Conservation (phyloP, 1,140 invertebrate species). For the Araneus ventricosus region DNA sequence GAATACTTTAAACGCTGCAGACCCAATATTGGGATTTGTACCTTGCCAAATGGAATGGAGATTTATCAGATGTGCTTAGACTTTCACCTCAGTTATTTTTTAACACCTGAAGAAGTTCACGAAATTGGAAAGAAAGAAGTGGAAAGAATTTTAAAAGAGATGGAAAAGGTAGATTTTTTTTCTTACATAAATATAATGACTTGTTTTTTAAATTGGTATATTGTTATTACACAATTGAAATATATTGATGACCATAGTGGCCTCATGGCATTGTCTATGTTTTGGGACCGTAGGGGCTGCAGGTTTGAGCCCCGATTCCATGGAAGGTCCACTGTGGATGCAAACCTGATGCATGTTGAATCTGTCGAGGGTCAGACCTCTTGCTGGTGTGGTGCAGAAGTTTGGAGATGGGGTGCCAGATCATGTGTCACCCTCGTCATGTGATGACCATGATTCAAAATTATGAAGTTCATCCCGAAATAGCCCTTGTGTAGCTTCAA, state of each 20-base stretch:
- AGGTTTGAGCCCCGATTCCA: too few relatives aligned
- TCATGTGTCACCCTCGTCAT: neutral
- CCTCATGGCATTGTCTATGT: too few relatives aligned
- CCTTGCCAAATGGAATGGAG: conserved; percentile 78
- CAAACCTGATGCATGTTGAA: too few relatives aligned
- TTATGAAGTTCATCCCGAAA: neutral
- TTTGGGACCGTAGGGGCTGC: too few relatives aligned
- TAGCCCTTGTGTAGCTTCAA: neutral
- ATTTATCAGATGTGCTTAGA: conserved; percentile 80
- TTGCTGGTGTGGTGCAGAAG: too few relatives aligned
- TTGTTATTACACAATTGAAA: too few relatives aligned
- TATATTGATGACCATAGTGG: too few relatives aligned
- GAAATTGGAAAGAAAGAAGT: conserved; percentile 80
- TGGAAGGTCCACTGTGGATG: too few relatives aligned
- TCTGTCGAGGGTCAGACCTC: too few relatives aligned
- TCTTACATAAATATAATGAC: neutral
- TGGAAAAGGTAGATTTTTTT: conserved; percentile 78
- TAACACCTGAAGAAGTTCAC: conserved; percentile 80
- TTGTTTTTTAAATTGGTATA: too few relatives aligned
- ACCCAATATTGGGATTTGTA: conserved; percentile 77
- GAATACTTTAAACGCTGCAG: conserved; percentile 78
- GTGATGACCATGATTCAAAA: neutral
- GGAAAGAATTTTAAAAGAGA: conserved; percentile 79
- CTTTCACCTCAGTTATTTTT: conserved; percentile 79
- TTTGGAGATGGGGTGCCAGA: too few relatives aligned